phyloP scores from a whole-genome alignment of 1,140 invertebrate species.

The Cydia fagiglandana region DNA sequence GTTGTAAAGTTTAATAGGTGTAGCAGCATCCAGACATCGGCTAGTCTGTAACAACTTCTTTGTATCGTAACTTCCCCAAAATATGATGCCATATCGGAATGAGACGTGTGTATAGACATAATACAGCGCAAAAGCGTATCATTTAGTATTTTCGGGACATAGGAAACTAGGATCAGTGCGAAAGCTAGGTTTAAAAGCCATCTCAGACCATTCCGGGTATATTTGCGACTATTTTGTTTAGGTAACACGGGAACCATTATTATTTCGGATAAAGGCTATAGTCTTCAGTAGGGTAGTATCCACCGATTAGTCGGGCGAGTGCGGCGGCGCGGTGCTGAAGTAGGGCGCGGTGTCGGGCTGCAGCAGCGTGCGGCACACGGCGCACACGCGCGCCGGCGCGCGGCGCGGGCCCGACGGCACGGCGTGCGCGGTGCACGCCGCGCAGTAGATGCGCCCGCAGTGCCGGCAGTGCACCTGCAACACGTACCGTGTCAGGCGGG shows the following conservation, averaged over 20 bases:
- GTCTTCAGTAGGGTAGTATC: not conserved
- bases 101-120: too few relatives aligned
- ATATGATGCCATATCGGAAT: too few relatives aligned
- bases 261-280: not conserved
- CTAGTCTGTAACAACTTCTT: too few relatives aligned
- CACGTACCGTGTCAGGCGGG: too few relatives aligned
- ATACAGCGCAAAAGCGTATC: too few relatives aligned
- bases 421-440: slow-evolving; percentile 88
- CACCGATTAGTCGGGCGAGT: slow-evolving; percentile 79
- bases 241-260: not conserved
- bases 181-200: too few relatives aligned
- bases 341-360: slow-evolving; percentile 96
- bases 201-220: too few relatives aligned
- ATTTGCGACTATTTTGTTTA: not conserved
- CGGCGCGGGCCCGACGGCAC: slow-evolving; percentile 93
- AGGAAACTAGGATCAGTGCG: too few relatives aligned
- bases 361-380: slow-evolving; percentile 97
- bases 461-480: slow-evolving; percentile 93
- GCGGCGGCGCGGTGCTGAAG: slow-evolving; percentile 92
- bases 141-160: too few relatives aligned
- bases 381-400: slow-evolving; percentile 93
- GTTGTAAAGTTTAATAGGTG: too few relatives aligned
- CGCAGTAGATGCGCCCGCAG: slow-evolving; percentile 97
- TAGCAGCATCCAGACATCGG: too few relatives aligned
- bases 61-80: too few relatives aligned